phyloP scores from a whole-genome alignment of 2,797 vertebrate species.

The Anguilla marmorata region DNA sequence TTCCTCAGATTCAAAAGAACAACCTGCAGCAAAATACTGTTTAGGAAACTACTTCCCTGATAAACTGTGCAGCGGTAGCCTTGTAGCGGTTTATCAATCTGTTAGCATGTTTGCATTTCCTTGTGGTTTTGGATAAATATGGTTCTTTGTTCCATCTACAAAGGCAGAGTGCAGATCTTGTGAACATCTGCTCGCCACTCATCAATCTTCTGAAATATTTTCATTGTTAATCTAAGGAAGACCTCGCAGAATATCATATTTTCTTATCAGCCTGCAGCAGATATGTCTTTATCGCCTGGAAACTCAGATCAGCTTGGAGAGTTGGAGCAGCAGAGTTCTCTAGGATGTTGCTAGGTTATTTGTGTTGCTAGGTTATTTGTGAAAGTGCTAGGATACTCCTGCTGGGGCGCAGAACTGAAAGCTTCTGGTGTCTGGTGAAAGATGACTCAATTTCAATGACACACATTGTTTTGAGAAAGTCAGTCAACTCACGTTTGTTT shows the following conservation, averaged over 20 bases:
- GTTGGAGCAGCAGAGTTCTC: background rate
- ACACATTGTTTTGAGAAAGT: background rate
- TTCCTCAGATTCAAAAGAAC: background rate
- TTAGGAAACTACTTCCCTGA: background rate
- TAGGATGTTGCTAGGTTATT: background rate
- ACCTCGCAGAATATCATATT: background rate
- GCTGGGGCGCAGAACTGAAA: background rate
- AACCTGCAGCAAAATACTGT: background rate
- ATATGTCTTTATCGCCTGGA: background rate
- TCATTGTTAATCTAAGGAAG: background rate
- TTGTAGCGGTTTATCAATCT: background rate
- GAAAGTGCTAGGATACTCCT: background rate
- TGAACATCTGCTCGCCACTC: background rate
- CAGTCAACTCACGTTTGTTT: background rate
- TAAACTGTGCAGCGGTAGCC: background rate
- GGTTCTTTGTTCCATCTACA: background rate
- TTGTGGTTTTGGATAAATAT: background rate
- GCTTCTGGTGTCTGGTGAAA: background rate
- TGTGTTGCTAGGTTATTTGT: background rate
- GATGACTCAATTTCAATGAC: conserved; percentile 7
- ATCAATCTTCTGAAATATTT: background rate
- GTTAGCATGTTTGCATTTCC: background rate
- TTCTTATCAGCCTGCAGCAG: background rate
- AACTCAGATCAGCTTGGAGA: background rate
- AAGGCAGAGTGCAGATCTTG: background rate